These are phyloP conservation scores for Amphilophus citrinellus DNA, from an alignment of 2,113 vertebrate genomes.

Conservation along the genomic window DNA sequence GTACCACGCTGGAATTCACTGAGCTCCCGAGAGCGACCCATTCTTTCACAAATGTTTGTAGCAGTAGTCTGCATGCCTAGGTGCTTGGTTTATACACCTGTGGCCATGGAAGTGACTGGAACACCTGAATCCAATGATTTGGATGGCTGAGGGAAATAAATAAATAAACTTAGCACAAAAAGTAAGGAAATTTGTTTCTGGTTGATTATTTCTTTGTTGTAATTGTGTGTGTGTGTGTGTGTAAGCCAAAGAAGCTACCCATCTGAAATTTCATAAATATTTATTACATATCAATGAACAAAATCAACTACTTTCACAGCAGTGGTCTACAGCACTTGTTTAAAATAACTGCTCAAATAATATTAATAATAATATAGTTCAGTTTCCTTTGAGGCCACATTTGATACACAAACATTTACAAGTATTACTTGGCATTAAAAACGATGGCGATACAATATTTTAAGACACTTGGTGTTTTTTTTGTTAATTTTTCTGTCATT, in stretches of 20 bases:
- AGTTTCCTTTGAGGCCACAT: conserved; percentile 88
- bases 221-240: no score
- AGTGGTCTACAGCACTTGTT: conserved; percentile 87
- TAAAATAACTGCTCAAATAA: conserved; percentile 83
- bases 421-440: conserved; percentile 91
- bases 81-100: no score
- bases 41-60: no score
- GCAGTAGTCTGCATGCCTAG: no score
- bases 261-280: conserved; percentile 87
- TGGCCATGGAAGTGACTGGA: no score
- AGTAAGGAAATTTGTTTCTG: no score
- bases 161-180: no score
- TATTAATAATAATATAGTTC: conserved; percentile 80
- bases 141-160: no score
- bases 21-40: no score
- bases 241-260: not conserved
- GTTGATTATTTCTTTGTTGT: no score
- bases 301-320: conserved; percentile 87
- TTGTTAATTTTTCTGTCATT: conserved; percentile 76
- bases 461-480: conserved; percentile 94
- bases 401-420: conserved; percentile 90
- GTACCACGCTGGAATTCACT: no score
- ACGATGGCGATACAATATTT: conserved; percentile 90
- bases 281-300: conserved; percentile 90
- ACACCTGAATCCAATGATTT: no score